Base-by-base conservation (phyloP, 1,140 invertebrate species). In the Liolophura sinensis region DNA sequence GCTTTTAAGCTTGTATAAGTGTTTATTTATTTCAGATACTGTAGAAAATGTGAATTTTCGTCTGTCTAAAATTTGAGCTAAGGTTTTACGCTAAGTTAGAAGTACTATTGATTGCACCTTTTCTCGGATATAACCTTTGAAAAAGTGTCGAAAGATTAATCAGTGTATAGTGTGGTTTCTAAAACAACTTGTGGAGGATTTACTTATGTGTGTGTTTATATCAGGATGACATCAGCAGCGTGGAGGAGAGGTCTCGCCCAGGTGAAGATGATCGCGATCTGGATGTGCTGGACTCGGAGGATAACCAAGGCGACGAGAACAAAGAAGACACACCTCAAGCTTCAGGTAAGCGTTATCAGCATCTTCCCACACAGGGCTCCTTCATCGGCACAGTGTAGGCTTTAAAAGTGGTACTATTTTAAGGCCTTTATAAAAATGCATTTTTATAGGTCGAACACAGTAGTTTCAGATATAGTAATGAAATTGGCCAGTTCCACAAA, bases 211-310 rank as follows among this genome's bases (percentile, higher is more conserved):
- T 47, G 24, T 62, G 55, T 65, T 55, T 56, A 49, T 70, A 49
- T 25, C 64, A 80, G 78, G 80, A 82, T 73, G 73, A 81, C 48
- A 68, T 79, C 20, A 69, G 69, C 18, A 79, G 80, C 68, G 70
- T 79, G 14, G 73, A 74, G 58, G 72, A 73, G 31, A 56, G 69
- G 20, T 25, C 52, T 48, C 61, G 52, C n/a, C 50, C 27, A 31
- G 67, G 65, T 20, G 68, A 67, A 56, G 71, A 51, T 40, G 67
- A 67, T 25, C 55, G 49, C n/a, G 70, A 67, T 55, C 20, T 73
- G 48, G 64, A 61, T 6, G 50, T 70, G 9, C 64, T 68, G 50
- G 78, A 78, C 18, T 54, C 69, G 1, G 72, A 58, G 65, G 69
- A 61, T 22, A 59, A 65, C 51, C 52, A 60, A 55, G 65, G 62